Evolutionary conservation across 2,888 invertebrate species (phyloP), one percentile per base, ranked within the genome.

Genomic region (Pseudococcus longispinus): DNA sequence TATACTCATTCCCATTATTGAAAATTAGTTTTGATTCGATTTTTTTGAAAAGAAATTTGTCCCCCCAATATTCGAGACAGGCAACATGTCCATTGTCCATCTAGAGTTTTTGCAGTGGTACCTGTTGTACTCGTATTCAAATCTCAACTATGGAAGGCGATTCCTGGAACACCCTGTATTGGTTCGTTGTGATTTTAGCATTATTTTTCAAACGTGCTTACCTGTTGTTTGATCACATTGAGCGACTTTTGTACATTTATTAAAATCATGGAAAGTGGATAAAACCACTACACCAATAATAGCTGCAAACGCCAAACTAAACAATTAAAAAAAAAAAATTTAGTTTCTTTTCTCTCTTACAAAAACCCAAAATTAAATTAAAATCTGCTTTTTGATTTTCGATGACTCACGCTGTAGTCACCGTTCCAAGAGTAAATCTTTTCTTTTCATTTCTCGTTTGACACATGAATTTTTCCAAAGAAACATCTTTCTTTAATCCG

Each of bases 391-490:
- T 37, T 46, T 1, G 1, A 65, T 20, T 18, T 42, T 44, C 20
- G 20, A 29, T 32, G 32, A 70, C 83, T 87, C 60, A 87, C 87
- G 26, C 42, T 4, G 84, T 84, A 23, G 74, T n/a, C 5, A 65
- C 65, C 2, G 87, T 84, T 32, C 82, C 74, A 26, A 87, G 20
- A 11, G 26, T 65, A 8, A 74, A 44, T 3, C 20, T 42, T 70
- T 60, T 20, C n/a, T 60, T 65, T 51, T 83, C 29, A 29, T 46
- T 44, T 74, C 74, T 87, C 18, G 84, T 83, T 23, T 88, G 88
- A 26, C 88, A 88, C 88, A 88, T 88, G 9, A 87, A 77, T 2
- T 88, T 87, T 20, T 88, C 88, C 6, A 88, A 83, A 65, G 87
- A 88, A 0, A 88, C 82, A 6, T 87, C 87, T 4, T 88, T 77